These are phyloP conservation scores for Allolobophora icterica DNA, from an alignment of 2,888 invertebrate genomes.

Conservation along the genomic window DNA sequence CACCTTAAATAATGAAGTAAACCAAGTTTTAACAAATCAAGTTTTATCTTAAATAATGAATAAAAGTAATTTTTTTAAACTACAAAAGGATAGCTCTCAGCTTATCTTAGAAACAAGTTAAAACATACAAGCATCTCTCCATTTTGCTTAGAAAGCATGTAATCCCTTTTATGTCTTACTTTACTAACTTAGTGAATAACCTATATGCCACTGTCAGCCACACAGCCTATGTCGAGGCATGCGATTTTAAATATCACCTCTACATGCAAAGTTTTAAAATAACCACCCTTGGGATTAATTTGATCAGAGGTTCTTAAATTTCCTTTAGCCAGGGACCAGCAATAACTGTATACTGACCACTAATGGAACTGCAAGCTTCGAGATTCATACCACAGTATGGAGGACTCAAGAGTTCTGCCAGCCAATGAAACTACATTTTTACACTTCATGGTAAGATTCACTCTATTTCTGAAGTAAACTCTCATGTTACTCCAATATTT, in stretches of 20 bases:
- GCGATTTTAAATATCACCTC: too few relatives aligned
- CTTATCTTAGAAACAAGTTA: not conserved
- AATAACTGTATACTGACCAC: not conserved
- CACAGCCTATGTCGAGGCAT: too few relatives aligned
- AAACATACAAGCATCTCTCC: not conserved
- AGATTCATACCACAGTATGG: too few relatives aligned
- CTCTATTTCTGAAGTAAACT: too few relatives aligned
- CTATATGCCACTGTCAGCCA: not conserved
- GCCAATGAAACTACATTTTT: too few relatives aligned
- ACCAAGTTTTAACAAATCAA: not conserved
- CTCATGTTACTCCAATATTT: too few relatives aligned
- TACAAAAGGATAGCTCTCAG: not conserved
- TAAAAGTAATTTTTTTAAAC: not conserved
- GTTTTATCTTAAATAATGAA: constrained; percentile 7
- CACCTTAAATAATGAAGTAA: constrained; percentile 64
- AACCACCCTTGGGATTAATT: too few relatives aligned
- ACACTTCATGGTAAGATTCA: too few relatives aligned
- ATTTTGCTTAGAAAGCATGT: not conserved
- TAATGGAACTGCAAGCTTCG: too few relatives aligned
- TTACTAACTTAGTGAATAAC: not conserved
- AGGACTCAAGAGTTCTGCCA: too few relatives aligned
- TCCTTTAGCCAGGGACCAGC: not conserved
- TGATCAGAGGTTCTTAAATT: not conserved
- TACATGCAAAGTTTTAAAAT: too few relatives aligned
- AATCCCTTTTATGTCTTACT: not conserved